phyloP scores from a whole-genome alignment of 1,140 invertebrate genomes.

The Tetragnatha versicolor region DNA sequence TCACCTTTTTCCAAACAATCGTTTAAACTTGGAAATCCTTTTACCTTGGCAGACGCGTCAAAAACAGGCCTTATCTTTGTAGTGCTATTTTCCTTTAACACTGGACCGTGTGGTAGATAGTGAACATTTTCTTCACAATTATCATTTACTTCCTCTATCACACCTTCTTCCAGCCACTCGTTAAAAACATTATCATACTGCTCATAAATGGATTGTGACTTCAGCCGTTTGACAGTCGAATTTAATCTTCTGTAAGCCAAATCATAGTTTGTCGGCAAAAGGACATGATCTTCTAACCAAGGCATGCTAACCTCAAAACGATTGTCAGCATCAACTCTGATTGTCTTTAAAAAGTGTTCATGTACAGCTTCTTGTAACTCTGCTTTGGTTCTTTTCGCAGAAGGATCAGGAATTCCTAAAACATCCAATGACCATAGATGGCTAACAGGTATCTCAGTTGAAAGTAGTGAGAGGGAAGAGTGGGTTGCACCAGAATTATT shows the following conservation, averaged over 20 bases:
- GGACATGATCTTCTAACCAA: constrained; percentile 59
- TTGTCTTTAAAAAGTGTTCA: constrained; percentile 59
- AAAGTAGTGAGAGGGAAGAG: neutral
- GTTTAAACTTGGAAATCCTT: constrained; percentile 17
- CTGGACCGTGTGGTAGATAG: constrained; percentile 60
- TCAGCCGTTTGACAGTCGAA: constrained; percentile 56
- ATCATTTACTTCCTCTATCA: constrained; percentile 60
- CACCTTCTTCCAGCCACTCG: constrained; percentile 58
- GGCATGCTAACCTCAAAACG: constrained; percentile 61
- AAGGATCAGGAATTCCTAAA: constrained; percentile 58
- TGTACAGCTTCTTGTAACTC: constrained; percentile 56
- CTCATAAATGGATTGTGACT: constrained; percentile 49
- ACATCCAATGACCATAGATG: constrained; percentile 14
- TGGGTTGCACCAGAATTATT: neutral
- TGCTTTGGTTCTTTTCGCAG: constrained; percentile 56
- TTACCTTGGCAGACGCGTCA: constrained; percentile 30
- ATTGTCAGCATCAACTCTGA: constrained; percentile 57
- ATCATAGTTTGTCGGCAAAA: constrained; percentile 55
- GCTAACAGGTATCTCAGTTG: neutral
- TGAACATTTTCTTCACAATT: constrained; percentile 49
- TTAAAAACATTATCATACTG: constrained; percentile 58
- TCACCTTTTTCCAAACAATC: constrained; percentile 36
- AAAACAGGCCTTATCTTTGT: constrained; percentile 51
- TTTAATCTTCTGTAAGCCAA: constrained; percentile 57
- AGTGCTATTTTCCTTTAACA: constrained; percentile 52